Percentiles rank a stretch among this genome's conserved stretches.
phyloP scores from a whole-genome alignment of 2,888 invertebrate species.

The Steinernema carpocapsae region DNA sequence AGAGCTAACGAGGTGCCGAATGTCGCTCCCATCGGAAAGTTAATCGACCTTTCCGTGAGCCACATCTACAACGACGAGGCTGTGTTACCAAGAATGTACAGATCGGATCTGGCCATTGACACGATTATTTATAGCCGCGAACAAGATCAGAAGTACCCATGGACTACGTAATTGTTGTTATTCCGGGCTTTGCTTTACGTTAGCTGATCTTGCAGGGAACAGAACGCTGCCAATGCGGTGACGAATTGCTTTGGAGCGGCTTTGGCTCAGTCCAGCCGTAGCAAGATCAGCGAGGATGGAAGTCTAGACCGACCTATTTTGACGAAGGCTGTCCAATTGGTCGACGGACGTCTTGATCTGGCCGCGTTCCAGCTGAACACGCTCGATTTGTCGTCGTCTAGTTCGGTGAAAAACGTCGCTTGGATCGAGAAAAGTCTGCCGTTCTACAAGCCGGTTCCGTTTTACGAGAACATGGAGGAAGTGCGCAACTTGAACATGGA shows the following conservation, averaged over 20 bases:
- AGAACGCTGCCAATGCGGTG: slow-evolving; percentile 66
- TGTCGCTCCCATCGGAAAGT: slow-evolving; percentile 62
- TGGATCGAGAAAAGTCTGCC: slow-evolving; percentile 66
- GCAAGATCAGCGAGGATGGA: slow-evolving; percentile 30
- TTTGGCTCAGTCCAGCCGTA: slow-evolving; percentile 57
- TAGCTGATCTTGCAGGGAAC: slow-evolving; percentile 54
- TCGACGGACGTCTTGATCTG: slow-evolving; percentile 63
- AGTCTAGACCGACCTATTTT: slow-evolving; percentile 52
- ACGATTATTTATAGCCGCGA: slow-evolving; percentile 60
- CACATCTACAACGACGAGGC: slow-evolving; percentile 63
- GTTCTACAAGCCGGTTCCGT: slow-evolving; percentile 62
- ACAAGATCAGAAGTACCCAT: slow-evolving; percentile 67
- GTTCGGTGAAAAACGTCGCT: slow-evolving; percentile 58
- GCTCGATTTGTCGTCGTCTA: slow-evolving; percentile 69
- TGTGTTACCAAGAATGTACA: slow-evolving; percentile 47
- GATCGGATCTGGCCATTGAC: slow-evolving; percentile 48
- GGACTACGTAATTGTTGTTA: slow-evolving; percentile 55
- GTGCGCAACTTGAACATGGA: slow-evolving; percentile 63
- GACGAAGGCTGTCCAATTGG: slow-evolving; percentile 62
- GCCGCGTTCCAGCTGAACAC: slow-evolving; percentile 66
- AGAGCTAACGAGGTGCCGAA: slow-evolving; percentile 51
- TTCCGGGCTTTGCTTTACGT: neutral
- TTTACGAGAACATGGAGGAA: slow-evolving; percentile 56
- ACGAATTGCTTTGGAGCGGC: slow-evolving; percentile 64
- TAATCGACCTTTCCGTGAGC: slow-evolving; percentile 59